Conservation (phyloP, 2,113 vertebrate species). For the Petrocephalus microphthalmus region DNA sequence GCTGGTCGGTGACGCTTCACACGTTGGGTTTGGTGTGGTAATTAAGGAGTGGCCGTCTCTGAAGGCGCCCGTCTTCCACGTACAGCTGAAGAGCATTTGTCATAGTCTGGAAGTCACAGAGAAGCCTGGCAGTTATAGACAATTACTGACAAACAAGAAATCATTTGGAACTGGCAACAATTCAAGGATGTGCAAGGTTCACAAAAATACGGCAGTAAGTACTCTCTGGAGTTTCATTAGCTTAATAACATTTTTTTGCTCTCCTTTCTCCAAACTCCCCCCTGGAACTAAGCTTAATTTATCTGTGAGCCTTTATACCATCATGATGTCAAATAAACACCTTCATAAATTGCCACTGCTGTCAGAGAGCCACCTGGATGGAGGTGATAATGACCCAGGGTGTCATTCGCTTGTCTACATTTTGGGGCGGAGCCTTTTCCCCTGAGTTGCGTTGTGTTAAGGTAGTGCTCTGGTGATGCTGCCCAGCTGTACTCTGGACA, state of each 20-base stretch:
- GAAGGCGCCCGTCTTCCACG: not conserved
- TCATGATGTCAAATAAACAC: not conserved
- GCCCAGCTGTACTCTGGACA: not conserved
- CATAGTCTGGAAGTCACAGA: not conserved
- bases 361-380: not conserved
- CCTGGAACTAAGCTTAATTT: not conserved
- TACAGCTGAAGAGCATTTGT: not conserved
- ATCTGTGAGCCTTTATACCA: not conserved
- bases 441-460: not conserved
- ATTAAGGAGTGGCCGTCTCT: not conserved
- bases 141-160: not conserved
- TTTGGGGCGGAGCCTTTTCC: not conserved
- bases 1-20: not conserved
- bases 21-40: not conserved
- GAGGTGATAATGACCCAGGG: not conserved
- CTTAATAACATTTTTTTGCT: not conserved
- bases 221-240: not conserved
- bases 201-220: not conserved
- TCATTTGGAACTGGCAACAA: not conserved
- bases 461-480: not conserved
- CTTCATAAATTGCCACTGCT: not conserved
- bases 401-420: not conserved
- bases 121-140: not conserved
- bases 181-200: not conserved
- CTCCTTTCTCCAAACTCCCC: not conserved